These are phyloP conservation scores for Varecia variegata DNA, from an alignment of 2,797 vertebrate species.

Conservation along the genomic window DNA sequence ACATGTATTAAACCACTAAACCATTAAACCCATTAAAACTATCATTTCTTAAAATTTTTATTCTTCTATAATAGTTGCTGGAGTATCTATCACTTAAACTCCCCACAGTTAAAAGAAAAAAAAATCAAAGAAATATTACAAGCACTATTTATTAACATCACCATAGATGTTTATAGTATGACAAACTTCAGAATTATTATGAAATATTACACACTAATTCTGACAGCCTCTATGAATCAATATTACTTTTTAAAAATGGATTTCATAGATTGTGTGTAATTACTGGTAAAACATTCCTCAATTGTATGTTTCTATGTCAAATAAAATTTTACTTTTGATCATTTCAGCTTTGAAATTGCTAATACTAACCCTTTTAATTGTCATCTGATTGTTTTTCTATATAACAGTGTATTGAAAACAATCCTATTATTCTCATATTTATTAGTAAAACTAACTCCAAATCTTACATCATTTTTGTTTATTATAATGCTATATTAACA, in stretches of 20 bases:
- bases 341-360: slow-evolving; percentile 81
- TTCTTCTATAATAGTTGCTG: neutral
- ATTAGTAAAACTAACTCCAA: neutral
- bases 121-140: slow-evolving; percentile 36
- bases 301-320: rapidly evolving
- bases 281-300: slow-evolving; percentile 48
- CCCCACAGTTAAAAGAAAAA: slow-evolving; percentile 51
- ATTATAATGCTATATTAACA: neutral
- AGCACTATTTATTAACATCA: neutral
- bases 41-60: slow-evolving; percentile 45
- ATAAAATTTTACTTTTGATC: neutral
- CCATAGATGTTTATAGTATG: slow-evolving; percentile 63
- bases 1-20: neutral
- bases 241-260: neutral
- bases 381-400: slow-evolving; percentile 73
- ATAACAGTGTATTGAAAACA: neutral
- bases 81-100: slow-evolving; percentile 64
- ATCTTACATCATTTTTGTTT: neutral
- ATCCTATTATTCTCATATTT: neutral
- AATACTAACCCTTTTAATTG: slow-evolving; percentile 55
- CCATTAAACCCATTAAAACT: slow-evolving; percentile 49
- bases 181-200: slow-evolving; percentile 69
- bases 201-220: neutral
- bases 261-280: slow-evolving; percentile 40
- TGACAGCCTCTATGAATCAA: neutral